Evolutionary conservation across 2,797 vertebrate species (phyloP).

Genomic region (Enoplosus armatus): DNA sequence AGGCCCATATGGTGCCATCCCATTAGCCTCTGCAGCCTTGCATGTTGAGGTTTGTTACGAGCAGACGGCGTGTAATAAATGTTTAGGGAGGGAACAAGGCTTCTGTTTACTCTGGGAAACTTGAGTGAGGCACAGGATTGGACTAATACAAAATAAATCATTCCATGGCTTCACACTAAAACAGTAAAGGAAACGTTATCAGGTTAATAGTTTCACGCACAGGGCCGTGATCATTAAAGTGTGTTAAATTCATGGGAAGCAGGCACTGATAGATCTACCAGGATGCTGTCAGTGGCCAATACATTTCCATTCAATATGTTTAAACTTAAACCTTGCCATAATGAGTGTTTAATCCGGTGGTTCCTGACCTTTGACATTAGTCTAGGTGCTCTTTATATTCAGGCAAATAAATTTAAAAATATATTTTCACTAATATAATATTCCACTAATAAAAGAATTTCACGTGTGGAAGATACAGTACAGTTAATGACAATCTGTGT

Average conservation of each 20-base stretch:
- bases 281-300: neutral
- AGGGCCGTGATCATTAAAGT: neutral
- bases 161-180: neutral
- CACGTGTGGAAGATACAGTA: no score
- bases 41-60: slow-evolving; percentile 68
- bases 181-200: neutral
- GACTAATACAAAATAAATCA: neutral
- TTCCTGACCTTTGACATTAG: no score
- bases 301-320: neutral
- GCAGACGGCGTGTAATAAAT: slow-evolving; percentile 68
- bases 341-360: no score
- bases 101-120: slow-evolving; percentile 54
- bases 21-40: slow-evolving; percentile 70
- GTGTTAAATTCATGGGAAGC: neutral
- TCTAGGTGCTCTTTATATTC: no score
- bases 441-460: no score
- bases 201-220: neutral
- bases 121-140: slow-evolving; percentile 14
- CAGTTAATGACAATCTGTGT: no score
- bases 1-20: slow-evolving; percentile 69
- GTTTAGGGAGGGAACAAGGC: slow-evolving; percentile 49
- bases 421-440: no score
- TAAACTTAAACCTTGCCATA: no score
- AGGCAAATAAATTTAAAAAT: no score
- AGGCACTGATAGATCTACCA: neutral